Conservation (phyloP, 2,888 invertebrate genomes). For the Leptinotarsa peninsularis region DNA sequence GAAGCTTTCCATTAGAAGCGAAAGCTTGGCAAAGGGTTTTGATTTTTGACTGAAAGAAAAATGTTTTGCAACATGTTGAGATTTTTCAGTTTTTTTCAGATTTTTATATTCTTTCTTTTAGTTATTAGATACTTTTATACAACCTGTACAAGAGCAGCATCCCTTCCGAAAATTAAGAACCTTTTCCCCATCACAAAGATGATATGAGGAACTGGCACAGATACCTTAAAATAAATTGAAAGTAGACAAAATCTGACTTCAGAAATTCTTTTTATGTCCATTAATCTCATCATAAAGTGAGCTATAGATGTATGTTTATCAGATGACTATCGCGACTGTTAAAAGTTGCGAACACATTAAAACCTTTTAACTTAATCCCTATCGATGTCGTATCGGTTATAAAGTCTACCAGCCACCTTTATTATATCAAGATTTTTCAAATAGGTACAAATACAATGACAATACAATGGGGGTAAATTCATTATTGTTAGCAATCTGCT, state of each 20-base stretch:
- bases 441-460: constrained; percentile 35
- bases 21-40: no score
- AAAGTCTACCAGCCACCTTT: constrained; percentile 25
- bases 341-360: constrained; percentile 1
- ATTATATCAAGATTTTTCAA: constrained; percentile 18
- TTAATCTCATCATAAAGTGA: neutral
- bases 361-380: constrained; percentile 35
- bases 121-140: no score
- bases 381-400: constrained; percentile 39
- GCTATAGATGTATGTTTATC: neutral
- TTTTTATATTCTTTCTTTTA: no score
- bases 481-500: constrained; percentile 38
- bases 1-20: no score
- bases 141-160: no score
- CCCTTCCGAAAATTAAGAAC: no score
- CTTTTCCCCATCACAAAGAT: no score
- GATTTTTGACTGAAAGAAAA: no score
- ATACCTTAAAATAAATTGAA: neutral
- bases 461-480: constrained; percentile 40
- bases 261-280: neutral
- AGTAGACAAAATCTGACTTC: neutral
- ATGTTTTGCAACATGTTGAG: no score
- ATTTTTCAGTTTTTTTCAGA: no score
- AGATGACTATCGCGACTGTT: constrained; percentile 20
- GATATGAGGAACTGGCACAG: neutral